These are phyloP conservation scores for Mus spretus DNA, from an alignment of 2,797 vertebrate genomes.

Conservation along the genomic window DNA sequence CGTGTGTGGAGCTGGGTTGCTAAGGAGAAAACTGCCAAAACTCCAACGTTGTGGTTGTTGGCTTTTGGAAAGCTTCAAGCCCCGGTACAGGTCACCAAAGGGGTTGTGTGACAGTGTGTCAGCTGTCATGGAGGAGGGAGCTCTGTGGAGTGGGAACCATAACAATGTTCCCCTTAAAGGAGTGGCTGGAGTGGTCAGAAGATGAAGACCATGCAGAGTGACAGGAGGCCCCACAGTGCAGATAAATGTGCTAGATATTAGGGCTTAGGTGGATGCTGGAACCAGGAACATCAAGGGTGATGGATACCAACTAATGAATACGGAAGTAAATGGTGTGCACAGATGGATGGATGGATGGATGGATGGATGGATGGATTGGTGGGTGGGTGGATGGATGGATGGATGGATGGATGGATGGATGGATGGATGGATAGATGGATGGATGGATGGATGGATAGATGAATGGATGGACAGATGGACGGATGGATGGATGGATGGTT, in stretches of 20 bases:
- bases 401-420: too few species aligned
- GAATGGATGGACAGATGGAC: neutral
- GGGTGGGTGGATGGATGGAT: too few species aligned
- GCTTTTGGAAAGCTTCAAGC: neutral
- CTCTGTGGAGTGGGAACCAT: neutral
- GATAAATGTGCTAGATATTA: neutral
- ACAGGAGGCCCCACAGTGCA: neutral
- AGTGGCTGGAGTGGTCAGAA: neutral
- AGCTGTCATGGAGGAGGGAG: neutral
- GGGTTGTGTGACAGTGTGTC: neutral
- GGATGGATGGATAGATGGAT: fast-evolving
- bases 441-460: neutral
- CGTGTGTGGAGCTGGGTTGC: neutral
- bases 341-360: neutral
- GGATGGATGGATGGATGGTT: too few species aligned
- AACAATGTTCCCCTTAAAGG: neutral
- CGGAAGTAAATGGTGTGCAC: too few species aligned
- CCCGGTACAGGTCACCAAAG: neutral
- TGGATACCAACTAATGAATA: neutral
- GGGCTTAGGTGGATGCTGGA: neutral
- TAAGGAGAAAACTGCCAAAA: neutral
- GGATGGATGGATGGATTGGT: too few species aligned
- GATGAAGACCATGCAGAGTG: neutral
- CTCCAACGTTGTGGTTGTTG: neutral
- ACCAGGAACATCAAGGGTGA: neutral